Percentiles rank a stretch among this genome's conserved stretches.
phyloP scores from a whole-genome alignment of 92 coral and sea anemone species.

The Anthopleura xanthogrammica region DNA sequence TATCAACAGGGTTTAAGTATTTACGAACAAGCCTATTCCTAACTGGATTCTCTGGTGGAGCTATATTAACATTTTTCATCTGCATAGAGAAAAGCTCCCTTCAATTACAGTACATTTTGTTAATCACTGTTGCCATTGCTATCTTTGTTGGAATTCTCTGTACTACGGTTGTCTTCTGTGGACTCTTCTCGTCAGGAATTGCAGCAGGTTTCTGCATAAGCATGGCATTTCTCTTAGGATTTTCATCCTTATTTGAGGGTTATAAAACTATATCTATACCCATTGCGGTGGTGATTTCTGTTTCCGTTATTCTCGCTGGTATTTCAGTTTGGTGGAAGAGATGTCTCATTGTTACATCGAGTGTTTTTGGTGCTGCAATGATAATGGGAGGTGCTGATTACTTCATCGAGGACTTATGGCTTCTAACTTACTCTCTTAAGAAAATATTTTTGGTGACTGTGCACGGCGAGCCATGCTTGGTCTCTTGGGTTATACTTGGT shows the following conservation, averaged over 20 bases:
- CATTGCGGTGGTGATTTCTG: slow-evolving; percentile 63
- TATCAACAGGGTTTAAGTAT: slow-evolving; percentile 66
- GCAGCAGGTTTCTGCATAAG: slow-evolving; percentile 80
- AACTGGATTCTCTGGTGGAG: slow-evolving; percentile 78
- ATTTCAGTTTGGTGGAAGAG: slow-evolving; percentile 95
- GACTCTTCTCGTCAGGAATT: slow-evolving; percentile 81
- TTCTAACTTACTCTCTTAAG: slow-evolving; percentile 56
- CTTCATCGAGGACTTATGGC: slow-evolving; percentile 81
- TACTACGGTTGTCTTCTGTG: slow-evolving; percentile 87
- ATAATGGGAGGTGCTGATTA: slow-evolving; percentile 77
- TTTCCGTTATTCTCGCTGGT: slow-evolving; percentile 78
- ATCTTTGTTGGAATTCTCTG: slow-evolving; percentile 90
- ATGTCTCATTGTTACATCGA: slow-evolving; percentile 61
- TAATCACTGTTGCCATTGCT: slow-evolving; percentile 86
- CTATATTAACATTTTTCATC: slow-evolving; percentile 73
- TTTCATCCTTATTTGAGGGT: slow-evolving; percentile 45
- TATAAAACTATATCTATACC: slow-evolving; percentile 78
- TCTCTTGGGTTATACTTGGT: slow-evolving; percentile 87
- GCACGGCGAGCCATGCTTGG: slow-evolving; percentile 55
- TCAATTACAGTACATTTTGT: slow-evolving; percentile 61
- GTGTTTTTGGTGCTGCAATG: slow-evolving; percentile 79
- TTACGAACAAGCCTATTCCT: slow-evolving; percentile 73
- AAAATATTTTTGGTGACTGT: slow-evolving; percentile 58
- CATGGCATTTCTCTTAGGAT: slow-evolving; percentile 68
- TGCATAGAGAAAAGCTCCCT: slow-evolving; percentile 69